Evolutionary conservation across 2,113 vertebrate genomes (phyloP).

Genomic region (Peromyscus leucopus): DNA sequence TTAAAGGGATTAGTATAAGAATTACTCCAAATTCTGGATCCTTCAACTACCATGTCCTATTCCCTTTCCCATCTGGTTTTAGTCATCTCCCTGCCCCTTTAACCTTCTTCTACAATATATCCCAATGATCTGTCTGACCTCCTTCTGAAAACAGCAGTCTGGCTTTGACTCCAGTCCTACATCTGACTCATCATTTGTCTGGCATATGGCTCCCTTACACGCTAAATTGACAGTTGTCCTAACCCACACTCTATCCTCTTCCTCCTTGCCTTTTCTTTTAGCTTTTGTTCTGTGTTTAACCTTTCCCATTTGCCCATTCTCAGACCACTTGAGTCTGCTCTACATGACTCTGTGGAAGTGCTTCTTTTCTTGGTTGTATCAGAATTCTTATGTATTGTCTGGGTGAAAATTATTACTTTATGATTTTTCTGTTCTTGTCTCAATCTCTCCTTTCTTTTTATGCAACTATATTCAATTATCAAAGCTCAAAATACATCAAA

Average conservation of each 20-base stretch:
- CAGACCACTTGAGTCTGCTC: not conserved
- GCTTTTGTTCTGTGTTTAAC: not conserved
- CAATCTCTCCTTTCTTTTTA: not conserved
- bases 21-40: not conserved
- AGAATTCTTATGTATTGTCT: not conserved
- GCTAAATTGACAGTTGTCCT: not conserved
- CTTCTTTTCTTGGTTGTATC: not conserved
- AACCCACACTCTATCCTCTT: not conserved
- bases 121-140: not conserved
- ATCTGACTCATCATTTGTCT: not conserved
- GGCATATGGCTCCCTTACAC: not conserved
- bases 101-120: not conserved
- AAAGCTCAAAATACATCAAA: not conserved
- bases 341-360: not conserved
- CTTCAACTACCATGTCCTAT: not conserved
- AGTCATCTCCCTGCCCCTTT: not conserved
- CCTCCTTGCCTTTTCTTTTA: not conserved
- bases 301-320: not conserved
- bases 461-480: not conserved
- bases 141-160: not conserved
- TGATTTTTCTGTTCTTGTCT: not conserved
- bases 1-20: not conserved
- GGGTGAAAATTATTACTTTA: not conserved
- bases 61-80: not conserved
- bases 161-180: not conserved